Evolutionary conservation across 2,113 vertebrate species (phyloP).

Genomic region (Petroica traversi): DNA sequence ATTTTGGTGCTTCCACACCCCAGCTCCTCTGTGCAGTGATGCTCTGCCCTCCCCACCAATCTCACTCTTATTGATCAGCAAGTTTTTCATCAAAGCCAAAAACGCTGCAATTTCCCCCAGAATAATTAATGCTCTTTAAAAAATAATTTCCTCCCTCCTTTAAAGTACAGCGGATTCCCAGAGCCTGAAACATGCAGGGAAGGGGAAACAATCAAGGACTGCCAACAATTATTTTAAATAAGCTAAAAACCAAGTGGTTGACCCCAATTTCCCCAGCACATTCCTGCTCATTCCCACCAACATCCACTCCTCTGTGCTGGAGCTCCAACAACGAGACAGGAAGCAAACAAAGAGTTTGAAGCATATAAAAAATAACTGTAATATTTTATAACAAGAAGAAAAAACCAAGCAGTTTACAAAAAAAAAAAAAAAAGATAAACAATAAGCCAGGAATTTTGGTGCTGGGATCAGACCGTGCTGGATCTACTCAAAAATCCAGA

Average conservation of each 20-base stretch:
- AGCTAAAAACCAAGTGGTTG: background rate
- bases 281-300: background rate
- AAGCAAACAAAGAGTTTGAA: background rate
- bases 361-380: constrained; percentile 10
- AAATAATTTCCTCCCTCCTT: accelerated
- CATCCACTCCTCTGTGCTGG: accelerated
- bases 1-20: background rate
- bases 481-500: background rate
- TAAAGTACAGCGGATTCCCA: background rate
- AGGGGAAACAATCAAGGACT: background rate
- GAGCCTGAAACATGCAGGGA: background rate
- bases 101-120: accelerated
- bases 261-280: no score
- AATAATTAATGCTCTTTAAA: background rate
- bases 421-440: background rate
- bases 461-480: background rate
- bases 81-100: background rate
- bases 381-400: background rate
- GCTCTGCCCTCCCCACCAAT: background rate
- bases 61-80: accelerated
- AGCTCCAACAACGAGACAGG: background rate
- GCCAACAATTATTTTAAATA: background rate
- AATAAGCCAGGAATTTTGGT: background rate
- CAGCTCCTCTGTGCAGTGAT: background rate
- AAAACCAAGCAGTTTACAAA: background rate